Evolutionary conservation across 53 echinoderm and acorn worm genomes (phyloP), one percentile per base, ranked within the genome.

Genomic region (Glandiceps talaboti): DNA sequence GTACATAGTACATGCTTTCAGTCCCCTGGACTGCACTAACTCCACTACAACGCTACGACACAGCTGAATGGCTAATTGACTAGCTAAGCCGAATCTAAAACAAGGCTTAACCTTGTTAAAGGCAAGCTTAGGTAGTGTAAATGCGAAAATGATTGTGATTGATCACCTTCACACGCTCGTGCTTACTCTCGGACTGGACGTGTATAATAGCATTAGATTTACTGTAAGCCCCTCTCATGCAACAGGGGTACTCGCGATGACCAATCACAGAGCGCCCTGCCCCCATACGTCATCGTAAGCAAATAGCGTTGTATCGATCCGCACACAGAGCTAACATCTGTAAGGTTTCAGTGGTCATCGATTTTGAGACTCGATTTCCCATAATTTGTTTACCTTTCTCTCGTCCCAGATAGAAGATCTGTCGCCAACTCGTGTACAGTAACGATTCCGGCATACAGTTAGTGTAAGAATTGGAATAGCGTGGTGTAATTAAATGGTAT

Each of bases 161-260:
- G 64, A 45, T 45, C 64, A 45, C 64, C 64, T 45, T 45, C 64
- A 45, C 64, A 45, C 64, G 64, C 64, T 45, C 64, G 64, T 45
- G 20, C 64, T 45, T 20, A 20, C 6, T 45, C 64, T 45, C 64
- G 20, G 20, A 20, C 64, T 45, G 64, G 64, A 45, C 64, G 64
- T 20, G 6, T 45, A 45, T 45, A 45, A 45, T 45, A 45, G 64
- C 20, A 45, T 45, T 45, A 45, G 64, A 45, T 45, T 45, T 45
- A 45, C 64, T 45, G 64, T 45, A 45, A 45, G 64, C 64, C 64
- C 64, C 64, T 45, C 64, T 45, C 64, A 45, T 45, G 64, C 64
- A 45, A 45, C 64, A 45, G 64, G 64, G 64, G 64, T 45, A 45
- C 64, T 20, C 64, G 64, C 64, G 6, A 6, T 20, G 64, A 45